phyloP scores from a whole-genome alignment of 2,797 vertebrate species.

The Potorous gilbertii region DNA sequence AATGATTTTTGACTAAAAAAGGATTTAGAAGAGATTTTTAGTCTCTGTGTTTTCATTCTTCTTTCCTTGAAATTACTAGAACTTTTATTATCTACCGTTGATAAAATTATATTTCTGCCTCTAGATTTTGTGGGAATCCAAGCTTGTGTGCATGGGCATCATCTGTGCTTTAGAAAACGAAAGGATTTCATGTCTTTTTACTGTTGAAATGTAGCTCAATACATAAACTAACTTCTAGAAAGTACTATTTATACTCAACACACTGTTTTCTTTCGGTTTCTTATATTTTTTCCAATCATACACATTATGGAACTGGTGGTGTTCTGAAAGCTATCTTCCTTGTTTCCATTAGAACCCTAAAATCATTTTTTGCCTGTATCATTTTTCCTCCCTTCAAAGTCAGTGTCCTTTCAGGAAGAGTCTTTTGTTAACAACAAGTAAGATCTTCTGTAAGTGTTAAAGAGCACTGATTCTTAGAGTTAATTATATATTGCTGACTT shows the following conservation, averaged over 20 bases:
- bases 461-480: conserved; percentile 31
- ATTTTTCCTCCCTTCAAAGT: not conserved
- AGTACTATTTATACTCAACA: not conserved
- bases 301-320: not conserved
- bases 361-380: conserved; percentile 8
- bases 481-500: conserved; percentile 8
- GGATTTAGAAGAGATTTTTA: not conserved
- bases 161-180: not conserved
- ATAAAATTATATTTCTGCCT: not conserved
- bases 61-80: conserved; percentile 29
- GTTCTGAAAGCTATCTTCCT: not conserved
- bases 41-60: not conserved
- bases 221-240: not conserved
- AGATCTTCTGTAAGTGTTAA: conserved; percentile 25
- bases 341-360: not conserved
- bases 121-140: not conserved
- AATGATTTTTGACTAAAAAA: not conserved
- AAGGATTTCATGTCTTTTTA: not conserved
- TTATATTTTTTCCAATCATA: not conserved
- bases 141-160: not conserved
- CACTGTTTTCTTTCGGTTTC: not conserved
- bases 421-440: conserved; percentile 47
- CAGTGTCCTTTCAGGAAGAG: conserved; percentile 23
- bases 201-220: not conserved
- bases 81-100: not conserved